These are phyloP conservation scores for Delphinapterus leucas DNA, from an alignment of 2,113 vertebrate species.

Conservation along the genomic window DNA sequence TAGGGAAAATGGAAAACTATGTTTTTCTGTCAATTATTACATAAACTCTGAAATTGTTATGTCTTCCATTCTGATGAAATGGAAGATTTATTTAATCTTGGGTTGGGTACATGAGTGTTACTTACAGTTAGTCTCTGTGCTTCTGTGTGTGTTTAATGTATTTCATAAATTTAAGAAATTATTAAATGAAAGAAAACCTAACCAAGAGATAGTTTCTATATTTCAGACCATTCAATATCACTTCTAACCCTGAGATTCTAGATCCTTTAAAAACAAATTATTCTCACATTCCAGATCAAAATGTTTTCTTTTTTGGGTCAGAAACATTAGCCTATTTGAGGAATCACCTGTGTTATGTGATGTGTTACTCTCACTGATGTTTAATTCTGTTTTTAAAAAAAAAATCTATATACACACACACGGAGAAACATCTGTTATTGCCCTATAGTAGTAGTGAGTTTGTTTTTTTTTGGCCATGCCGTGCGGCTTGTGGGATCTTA, in stretches of 20 bases:
- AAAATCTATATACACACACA: not conserved
- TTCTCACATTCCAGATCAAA: not conserved
- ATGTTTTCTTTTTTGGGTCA: slow-evolving; percentile 1
- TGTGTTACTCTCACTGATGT: not conserved
- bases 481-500: not conserved
- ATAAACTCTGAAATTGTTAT: not conserved
- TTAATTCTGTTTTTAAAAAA: not conserved
- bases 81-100: not conserved
- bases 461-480: not conserved
- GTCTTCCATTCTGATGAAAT: slow-evolving; percentile 16
- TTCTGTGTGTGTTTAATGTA: not conserved
- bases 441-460: not conserved
- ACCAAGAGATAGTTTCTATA: not conserved
- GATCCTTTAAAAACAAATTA: not conserved
- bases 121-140: not conserved
- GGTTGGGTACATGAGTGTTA: not conserved
- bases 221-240: not conserved
- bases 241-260: not conserved
- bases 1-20: not conserved
- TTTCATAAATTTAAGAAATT: not conserved
- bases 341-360: not conserved
- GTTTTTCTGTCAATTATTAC: not conserved
- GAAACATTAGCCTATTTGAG: not conserved
- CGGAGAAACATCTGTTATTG: not conserved
- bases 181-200: slow-evolving; percentile 12